These are phyloP conservation scores for Muntiacus reevesi DNA, from an alignment of 2,113 vertebrate genomes.

Conservation along the genomic window DNA sequence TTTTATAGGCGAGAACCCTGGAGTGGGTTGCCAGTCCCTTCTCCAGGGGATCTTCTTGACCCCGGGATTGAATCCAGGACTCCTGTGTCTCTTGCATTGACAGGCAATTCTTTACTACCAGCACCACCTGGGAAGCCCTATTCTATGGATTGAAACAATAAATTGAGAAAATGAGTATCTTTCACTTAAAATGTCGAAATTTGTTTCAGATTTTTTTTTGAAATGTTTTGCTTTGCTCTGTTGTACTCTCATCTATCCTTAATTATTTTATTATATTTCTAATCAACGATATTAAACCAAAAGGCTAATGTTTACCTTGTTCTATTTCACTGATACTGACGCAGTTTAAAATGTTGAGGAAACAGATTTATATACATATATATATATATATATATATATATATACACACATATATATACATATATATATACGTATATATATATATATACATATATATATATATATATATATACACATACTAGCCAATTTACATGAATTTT, in stretches of 20 bases:
- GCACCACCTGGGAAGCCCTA: not conserved
- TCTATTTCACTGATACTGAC: not conserved
- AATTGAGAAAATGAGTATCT: not conserved
- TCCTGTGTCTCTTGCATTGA: not conserved
- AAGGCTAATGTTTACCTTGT: not conserved
- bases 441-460: too few relatives aligned
- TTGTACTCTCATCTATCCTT: not conserved
- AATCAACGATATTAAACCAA: not conserved
- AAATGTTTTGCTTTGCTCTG: not conserved
- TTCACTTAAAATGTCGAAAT: not conserved
- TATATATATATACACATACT: not conserved
- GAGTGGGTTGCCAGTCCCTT: not conserved
- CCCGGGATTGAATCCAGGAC: fast-evolving
- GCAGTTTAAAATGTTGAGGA: not conserved
- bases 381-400: too few relatives aligned
- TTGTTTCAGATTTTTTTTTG: not conserved
- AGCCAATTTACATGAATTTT: not conserved
- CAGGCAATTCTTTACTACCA: not conserved
- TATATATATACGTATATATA: not conserved
- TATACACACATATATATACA: not conserved
- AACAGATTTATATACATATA: not conserved
- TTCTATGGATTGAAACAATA: not conserved
- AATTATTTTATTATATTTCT: not conserved
- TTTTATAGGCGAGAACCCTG: not conserved
- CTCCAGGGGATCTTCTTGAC: not conserved